Evolutionary conservation across 1,140 invertebrate genomes (phyloP), one percentile per base, ranked within the genome.

Genomic region (Zaprionus kolodkinae): DNA sequence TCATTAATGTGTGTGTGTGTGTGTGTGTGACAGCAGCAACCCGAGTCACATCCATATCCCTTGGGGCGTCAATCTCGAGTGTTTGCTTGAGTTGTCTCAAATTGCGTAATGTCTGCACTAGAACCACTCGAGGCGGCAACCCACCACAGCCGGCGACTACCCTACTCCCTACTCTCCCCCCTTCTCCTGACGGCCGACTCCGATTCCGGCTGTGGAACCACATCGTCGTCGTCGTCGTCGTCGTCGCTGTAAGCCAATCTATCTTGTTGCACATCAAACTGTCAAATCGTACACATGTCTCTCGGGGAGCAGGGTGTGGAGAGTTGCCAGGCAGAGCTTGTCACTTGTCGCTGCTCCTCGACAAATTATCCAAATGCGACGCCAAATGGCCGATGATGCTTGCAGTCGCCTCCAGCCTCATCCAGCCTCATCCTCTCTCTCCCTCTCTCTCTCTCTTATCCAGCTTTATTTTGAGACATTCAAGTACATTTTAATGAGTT

Each of bases 401-500:
- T 65, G 36, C 67, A 78, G 67, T 40, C 17, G 45, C 17, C 45
- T 21, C 17, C 45, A 50, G 45, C 10, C 17, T 17, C 40, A 45
- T 62, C 52, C 73, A 57, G 50, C 52, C 21, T 21, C 21, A 21
- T n/a, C n/a, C 21, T 21, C 21, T 21, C 21, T 21, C 21, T 21
- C 21, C 2, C 1, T 21, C 21, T 21, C 21, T 21, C 21, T 21
- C 21, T 21, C 21, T 21, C 21, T 21, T 21, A 21, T 21, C 52
- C 73, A 65, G 59, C 61, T 50, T 21, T 76, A 88, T 87, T 79
- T 80, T 73, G 76, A 74, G 79, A 36, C 74, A 76, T 81, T 88
- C 85, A 88, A 88, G 84, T 88, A 88, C 75, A 88, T 85, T 89
- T 88, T 89, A 88, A 88, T 88, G 84, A 85, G 84, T 89, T 89